Base-by-base conservation (phyloP, 1,140 invertebrate species). In the Lanistes nyassanus region DNA sequence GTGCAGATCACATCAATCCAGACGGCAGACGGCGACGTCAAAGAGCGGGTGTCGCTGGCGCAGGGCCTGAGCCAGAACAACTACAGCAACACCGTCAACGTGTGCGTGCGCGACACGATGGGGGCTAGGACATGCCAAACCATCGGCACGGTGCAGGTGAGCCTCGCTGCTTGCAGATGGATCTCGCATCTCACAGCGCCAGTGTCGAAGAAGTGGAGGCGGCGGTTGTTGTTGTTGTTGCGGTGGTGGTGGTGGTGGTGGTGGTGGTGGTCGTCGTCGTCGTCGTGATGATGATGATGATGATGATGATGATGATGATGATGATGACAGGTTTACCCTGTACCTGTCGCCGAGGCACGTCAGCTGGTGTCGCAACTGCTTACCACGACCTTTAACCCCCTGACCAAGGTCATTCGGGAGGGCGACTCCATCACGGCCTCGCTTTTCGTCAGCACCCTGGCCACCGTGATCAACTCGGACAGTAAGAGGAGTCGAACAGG, bases 401-500 rank as follows among this genome's bases (percentile, higher is more conserved):
- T 83, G 4, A 79, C 78, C 9, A 31, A 77, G 26, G 72, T 79
- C 0, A 66, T 75, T 6, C 82, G 81, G 3, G 67, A 76, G 34
- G 82, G 78, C 0, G 80, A 84, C 66, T 71, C 78, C 5, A 80
- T 76, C 13, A 75, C 77, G 23, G 69, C 77, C 0, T 72, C 76
- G 21, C 73, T 73, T 7, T 56, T 75, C 19, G 67, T 74, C 31
- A 64, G 70, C 7, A 70, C 73, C 6, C 60, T 81, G 1, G 68
- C 75, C 3, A 76, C 81, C 21, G 68, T 83, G 64, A 51, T 86
- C 26, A 79, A 82, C 73, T 75, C 76, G 68, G 77, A 79, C 53
- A 83, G 83, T 84, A 81, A 84, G 79, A 70, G 66, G 29, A 73
- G 64, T 69, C 67, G 74, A 64, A 62, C 58, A 79, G 81, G 81